phyloP scores from a whole-genome alignment of 2,888 invertebrate genomes.

The Orthosia cruda region DNA sequence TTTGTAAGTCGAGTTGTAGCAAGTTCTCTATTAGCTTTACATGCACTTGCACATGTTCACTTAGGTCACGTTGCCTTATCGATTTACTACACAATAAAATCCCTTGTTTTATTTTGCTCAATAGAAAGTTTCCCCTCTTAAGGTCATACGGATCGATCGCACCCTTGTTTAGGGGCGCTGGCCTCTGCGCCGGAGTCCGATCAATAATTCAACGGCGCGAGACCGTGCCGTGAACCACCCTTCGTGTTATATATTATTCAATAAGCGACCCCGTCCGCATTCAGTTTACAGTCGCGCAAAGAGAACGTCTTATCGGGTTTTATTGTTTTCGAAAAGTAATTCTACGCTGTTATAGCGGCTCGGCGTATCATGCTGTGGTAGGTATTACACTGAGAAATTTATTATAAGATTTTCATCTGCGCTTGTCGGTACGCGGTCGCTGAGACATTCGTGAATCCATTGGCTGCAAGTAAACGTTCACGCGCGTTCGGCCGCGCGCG shows the following conservation, averaged over 20 bases:
- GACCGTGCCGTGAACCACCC: conserved; percentile 73
- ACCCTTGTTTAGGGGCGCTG: conserved; percentile 80
- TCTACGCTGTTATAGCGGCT: conserved; percentile 82
- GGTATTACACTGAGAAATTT: conserved; percentile 81
- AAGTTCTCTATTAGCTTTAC: conserved; percentile 57
- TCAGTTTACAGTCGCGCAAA: conserved; percentile 77
- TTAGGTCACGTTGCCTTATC: conserved; percentile 74
- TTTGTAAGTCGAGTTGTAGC: conserved; percentile 58
- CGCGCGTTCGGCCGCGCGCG: conserved; percentile 58
- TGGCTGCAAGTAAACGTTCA: conserved; percentile 55
- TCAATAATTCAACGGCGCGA: conserved; percentile 83
- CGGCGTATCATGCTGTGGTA: conserved; percentile 89
- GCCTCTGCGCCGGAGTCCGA: conserved; percentile 87
- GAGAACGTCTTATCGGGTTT: conserved; percentile 87
- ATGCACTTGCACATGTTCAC: conserved; percentile 63
- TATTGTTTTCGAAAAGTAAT: conserved; percentile 90
- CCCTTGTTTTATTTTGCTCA: conserved; percentile 70
- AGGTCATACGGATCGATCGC: conserved; percentile 69
- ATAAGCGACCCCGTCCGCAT: conserved; percentile 59
- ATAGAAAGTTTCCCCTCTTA: conserved; percentile 68
- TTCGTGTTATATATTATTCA: conserved; percentile 66
- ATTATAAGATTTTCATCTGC: conserved; percentile 81
- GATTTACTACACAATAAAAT: conserved; percentile 75
- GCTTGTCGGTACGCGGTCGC: conserved; percentile 75
- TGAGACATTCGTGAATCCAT: conserved; percentile 63